A percentile compares a stretch with the other conserved stretches of the same genome.
Evolutionary conservation across 2,888 invertebrate species (phyloP).

Genomic region (Orthosia gracilis): DNA sequence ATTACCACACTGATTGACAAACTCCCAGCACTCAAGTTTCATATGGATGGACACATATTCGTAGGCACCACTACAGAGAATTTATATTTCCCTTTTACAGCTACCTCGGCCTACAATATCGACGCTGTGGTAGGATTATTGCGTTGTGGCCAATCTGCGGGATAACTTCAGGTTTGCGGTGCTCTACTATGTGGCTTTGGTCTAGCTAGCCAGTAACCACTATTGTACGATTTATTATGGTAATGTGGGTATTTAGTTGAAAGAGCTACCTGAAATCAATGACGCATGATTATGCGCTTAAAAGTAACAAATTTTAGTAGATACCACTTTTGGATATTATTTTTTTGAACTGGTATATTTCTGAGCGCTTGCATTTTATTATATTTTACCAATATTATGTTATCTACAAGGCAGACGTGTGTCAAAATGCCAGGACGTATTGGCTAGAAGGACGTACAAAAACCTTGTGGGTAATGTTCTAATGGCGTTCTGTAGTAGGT

Average conservation of each 20-base stretch:
- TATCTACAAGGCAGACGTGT: no score
- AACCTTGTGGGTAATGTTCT: no score
- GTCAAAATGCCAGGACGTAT: no score
- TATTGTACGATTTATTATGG: slow-evolving; percentile 2
- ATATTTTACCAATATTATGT: no score
- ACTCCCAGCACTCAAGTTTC: neutral
- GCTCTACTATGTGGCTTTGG: slow-evolving; percentile 12
- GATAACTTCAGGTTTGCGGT: slow-evolving; percentile 39
- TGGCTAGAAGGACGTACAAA: no score
- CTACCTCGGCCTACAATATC: neutral
- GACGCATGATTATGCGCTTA: neutral
- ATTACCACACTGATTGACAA: neutral
- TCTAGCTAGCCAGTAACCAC: neutral
- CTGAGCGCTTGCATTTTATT: no score
- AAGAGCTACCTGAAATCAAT: neutral
- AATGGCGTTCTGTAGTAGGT: no score
- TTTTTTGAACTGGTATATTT: neutral
- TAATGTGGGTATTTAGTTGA: neutral
- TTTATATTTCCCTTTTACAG: slow-evolving; percentile 6
- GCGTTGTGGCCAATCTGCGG: slow-evolving; percentile 10
- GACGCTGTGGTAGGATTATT: slow-evolving; percentile 10
- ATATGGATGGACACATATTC: neutral
- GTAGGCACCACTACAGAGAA: neutral
- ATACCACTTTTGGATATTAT: neutral
- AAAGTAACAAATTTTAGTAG: neutral